Base-by-base conservation (phyloP, 2,113 vertebrate species). In the Microtus richardsoni region DNA sequence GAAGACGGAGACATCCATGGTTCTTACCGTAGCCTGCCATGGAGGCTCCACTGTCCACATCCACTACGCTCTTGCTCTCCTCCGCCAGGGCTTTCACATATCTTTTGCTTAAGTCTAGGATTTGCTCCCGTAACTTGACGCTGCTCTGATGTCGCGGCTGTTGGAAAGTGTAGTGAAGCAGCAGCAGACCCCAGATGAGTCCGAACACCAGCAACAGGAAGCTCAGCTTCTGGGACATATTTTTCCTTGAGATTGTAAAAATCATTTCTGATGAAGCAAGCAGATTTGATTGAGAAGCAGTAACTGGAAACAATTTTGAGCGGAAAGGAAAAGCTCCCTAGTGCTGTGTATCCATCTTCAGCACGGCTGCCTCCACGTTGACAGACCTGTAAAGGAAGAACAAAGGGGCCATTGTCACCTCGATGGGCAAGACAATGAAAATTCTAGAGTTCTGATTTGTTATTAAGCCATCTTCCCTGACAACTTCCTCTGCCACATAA, bases 141-240 rank as follows among this genome's bases (percentile, higher is more conserved):
- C 99, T 99, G 98, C 99, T 99, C 98, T 99, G 99, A 96, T 99
- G 99, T 73, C 98, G 99, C 64, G 99, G 99, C 96, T 99, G 99
- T 97, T 99, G 99, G 75, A 99, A 99, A 0, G 99, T 99, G 97
- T 99, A 99, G 85, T 99, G 99, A 54, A 99, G 98, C 97, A 99
- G 98, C 99, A 99, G 99, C 89, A 99, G 97, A 85, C 99, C 99
- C 99, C 99, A 99, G 74, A 98, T 99, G 97, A 99, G 98, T 96
- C 99, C 99, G 41, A 99, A 99, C 77, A 99, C 89, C 90, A 99
- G 96, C 97, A 99, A 98, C 94, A 99, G 98, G 97, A 99, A 97
- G 97, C 99, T 99, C 97, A 99, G 98, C 98, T 99, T 99, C 98
- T 99, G 99, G 92, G 99, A 99, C 99, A 99, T 99, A 97, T 99